A percentile compares a stretch with the other conserved stretches of the same genome.
Evolutionary conservation across 2,888 invertebrate genomes (phyloP).

Genomic region (Tetrapedia diversipes): DNA sequence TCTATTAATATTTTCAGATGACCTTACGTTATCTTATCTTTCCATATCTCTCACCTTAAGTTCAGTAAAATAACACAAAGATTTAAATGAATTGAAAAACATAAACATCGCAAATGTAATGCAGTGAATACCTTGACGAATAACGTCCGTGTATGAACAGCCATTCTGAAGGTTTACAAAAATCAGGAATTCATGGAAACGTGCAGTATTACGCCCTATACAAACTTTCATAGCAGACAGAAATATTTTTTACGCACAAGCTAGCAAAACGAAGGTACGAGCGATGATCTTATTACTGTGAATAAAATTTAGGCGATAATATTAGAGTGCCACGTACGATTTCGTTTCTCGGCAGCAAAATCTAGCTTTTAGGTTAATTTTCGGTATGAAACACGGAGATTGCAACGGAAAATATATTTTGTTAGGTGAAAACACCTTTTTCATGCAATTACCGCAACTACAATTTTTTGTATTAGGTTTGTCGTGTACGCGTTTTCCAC

Average conservation of each 20-base stretch:
- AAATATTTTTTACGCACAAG: not conserved
- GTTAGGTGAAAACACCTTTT: not conserved
- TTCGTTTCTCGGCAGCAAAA: not conserved
- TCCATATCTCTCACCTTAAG: not conserved
- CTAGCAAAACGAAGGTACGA: not conserved
- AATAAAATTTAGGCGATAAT: constrained; percentile 7
- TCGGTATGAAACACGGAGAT: no score
- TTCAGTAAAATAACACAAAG: not conserved
- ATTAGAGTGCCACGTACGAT: not conserved
- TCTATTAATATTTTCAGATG: not conserved
- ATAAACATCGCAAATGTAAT: not conserved
- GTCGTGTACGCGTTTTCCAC: no score
- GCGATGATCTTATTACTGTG: not conserved
- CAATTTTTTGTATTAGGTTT: no score
- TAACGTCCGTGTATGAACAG: not conserved
- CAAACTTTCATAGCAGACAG: not conserved
- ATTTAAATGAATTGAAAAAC: not conserved
- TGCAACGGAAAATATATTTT: not conserved
- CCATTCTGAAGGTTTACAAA: not conserved
- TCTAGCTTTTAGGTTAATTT: not conserved
- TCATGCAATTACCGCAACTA: no score
- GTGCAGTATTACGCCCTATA: not conserved
- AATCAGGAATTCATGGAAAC: not conserved
- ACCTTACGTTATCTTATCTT: not conserved
- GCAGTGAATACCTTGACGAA: not conserved